A percentile compares a stretch with the other conserved stretches of the same genome.
Conservation (phyloP, 23 tunicate species). For the Oikopleura dioica region DNA sequence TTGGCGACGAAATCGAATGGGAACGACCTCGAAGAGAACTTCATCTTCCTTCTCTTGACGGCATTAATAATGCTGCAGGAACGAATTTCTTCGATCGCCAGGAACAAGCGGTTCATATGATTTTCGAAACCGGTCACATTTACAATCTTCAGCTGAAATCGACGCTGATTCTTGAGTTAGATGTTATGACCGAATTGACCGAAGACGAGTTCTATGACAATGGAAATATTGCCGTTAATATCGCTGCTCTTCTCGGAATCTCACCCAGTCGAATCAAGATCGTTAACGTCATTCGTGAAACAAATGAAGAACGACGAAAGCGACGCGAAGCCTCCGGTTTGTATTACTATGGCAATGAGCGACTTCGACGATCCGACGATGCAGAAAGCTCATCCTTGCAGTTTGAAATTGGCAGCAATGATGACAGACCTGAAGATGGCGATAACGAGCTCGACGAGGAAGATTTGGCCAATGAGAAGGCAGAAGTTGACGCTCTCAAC, state of each 20-base stretch:
- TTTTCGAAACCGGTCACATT: neutral
- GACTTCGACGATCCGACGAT: neutral
- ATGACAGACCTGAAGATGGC: neutral
- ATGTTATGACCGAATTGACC: neutral
- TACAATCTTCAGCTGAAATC: slow-evolving; percentile 1
- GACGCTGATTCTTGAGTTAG: neutral
- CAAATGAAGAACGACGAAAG: neutral
- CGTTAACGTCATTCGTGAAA: slow-evolving; percentile 9
- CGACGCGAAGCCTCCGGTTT: neutral
- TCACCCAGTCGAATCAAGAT: neutral
- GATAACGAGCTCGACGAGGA: neutral
- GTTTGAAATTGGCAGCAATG: neutral
- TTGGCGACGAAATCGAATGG: neutral
- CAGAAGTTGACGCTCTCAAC: neutral
- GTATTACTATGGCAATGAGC: neutral
- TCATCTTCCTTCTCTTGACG: neutral
- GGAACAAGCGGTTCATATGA: slow-evolving; percentile 6
- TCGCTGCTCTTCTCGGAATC: slow-evolving; percentile 7
- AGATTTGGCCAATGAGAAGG: neutral
- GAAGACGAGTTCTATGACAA: slow-evolving; percentile 4
- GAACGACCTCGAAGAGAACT: neutral
- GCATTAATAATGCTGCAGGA: neutral
- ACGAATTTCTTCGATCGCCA: slow-evolving; percentile 5
- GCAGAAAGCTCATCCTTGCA: neutral
- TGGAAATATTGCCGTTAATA: slow-evolving; percentile 2